A percentile compares a stretch with the other conserved stretches of the same genome.
phyloP scores from a whole-genome alignment of 2,888 invertebrate genomes.

The Aplocera efformata region DNA sequence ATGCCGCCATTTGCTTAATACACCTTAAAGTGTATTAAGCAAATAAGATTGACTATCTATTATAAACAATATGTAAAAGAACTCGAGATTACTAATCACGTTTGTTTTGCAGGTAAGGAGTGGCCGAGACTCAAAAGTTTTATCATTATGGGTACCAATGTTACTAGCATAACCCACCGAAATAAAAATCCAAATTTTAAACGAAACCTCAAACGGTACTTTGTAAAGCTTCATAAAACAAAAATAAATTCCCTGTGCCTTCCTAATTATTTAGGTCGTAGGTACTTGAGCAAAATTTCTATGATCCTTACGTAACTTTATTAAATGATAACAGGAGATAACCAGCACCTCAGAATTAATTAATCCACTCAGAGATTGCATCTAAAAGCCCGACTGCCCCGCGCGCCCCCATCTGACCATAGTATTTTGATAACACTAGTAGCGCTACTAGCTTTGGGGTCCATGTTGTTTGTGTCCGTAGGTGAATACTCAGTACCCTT shows the following conservation, averaged over 20 bases:
- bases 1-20: no score
- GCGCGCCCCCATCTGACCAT: slow-evolving; percentile 44
- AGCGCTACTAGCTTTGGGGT: slow-evolving; percentile 1
- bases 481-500: no score
- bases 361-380: slow-evolving; percentile 81
- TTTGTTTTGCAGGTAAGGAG: no score
- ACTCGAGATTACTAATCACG: no score
- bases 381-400: slow-evolving; percentile 65
- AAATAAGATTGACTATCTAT: no score
- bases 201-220: not conserved
- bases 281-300: slow-evolving; percentile 48
- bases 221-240: not conserved
- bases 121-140: no score
- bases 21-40: no score
- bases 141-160: no score
- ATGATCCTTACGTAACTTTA: slow-evolving; percentile 71
- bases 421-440: slow-evolving; percentile 2
- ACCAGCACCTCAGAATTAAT: slow-evolving; percentile 80
- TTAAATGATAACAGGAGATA: slow-evolving; percentile 80
- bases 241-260: slow-evolving; percentile 5
- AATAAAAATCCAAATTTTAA: no score
- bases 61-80: no score
- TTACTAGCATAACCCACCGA: no score
- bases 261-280: slow-evolving; percentile 1
- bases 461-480: no score